Conservation (phyloP, 2,888 invertebrate species). For the Diploptera punctata region DNA sequence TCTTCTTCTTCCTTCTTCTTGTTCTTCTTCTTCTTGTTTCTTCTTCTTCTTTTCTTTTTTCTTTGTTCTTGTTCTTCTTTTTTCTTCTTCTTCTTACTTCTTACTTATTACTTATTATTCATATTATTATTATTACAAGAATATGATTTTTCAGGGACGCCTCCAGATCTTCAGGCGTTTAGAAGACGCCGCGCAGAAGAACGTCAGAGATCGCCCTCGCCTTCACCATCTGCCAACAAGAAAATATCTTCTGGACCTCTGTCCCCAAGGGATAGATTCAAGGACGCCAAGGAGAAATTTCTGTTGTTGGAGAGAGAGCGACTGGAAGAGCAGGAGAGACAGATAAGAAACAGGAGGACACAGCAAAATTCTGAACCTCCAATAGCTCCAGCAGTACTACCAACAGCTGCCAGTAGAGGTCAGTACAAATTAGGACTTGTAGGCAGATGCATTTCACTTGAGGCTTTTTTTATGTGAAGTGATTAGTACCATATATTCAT, state of each 20-base stretch:
- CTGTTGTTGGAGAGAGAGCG: slow-evolving; percentile 77
- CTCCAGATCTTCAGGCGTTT: background rate
- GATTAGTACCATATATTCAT: too few relatives aligned
- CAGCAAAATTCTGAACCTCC: slow-evolving; percentile 34
- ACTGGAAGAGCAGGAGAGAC: slow-evolving; percentile 61
- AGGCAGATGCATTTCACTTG: too few relatives aligned
- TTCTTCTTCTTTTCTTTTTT: background rate
- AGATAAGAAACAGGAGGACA: background rate
- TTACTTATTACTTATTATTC: background rate
- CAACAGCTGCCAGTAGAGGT: slow-evolving; percentile 1
- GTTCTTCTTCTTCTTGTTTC: too few relatives aligned
- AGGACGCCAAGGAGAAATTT: slow-evolving; percentile 87
- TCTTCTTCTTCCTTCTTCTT: background rate
- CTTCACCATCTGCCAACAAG: slow-evolving; percentile 40
- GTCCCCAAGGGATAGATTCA: slow-evolving; percentile 58
- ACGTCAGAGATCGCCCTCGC: slow-evolving; percentile 54
- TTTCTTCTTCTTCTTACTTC: background rate
- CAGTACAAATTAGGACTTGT: background rate
- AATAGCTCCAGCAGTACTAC: slow-evolving; percentile 32
- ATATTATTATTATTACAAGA: too few relatives aligned
- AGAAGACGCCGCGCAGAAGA: slow-evolving; percentile 59
- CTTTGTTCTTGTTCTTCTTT: background rate
- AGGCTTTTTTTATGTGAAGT: too few relatives aligned
- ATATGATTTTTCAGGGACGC: slow-evolving; percentile 16
- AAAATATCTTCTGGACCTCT: slow-evolving; percentile 21